Base-by-base conservation (phyloP, 1,140 invertebrate species). In the Heliconius eleuchia region DNA sequence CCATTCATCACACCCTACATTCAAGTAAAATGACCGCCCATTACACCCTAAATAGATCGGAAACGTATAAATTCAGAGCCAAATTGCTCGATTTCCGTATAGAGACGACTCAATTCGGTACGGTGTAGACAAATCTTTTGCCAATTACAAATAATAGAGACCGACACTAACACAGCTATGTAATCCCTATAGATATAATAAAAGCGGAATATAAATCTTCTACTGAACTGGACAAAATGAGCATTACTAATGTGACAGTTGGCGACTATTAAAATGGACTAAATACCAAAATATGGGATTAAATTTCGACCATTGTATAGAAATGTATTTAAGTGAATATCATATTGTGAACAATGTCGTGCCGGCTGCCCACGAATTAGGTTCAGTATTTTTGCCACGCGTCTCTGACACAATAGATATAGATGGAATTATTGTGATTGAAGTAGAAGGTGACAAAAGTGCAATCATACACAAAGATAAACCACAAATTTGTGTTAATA, bases 81-180 rank as follows among this genome's bases (percentile, higher is more conserved):
- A 88, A 92, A 92, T 92, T 89, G 91, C 88, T 92, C 91, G 83
- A 92, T 94, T 94, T 94, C 91, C 91, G 87, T 82, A 88, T 88
- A 88, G 84, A 85, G 87, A 91, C 88, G 85, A 88, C 85, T 91
- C 90, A 87, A 92, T 94, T 90, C 83, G 91, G 87, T 86, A 90
- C 86, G 84, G 86, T 85, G 84, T 89, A 84, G 87, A 94, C 90
- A 87, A 89, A 87, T 86, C 83, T 81, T 86, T 78, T 71, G 75
- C 80, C 80, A 79, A 87, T 86, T 85, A 84, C 81, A 79, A 73
- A 66, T 66, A 66, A 66, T 66, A 66, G 60, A 66, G 60, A 66
- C 11, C 60, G 23, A 66, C 13, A 66, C 60, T 66, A 66, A 66
- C 60, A 66, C 23, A 66, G 27, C 60, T 6, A 30, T 27, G 11